A percentile compares a stretch with the other conserved stretches of the same genome.
These are phyloP conservation scores for Epizoanthus illoricatus DNA, from an alignment of 92 coral and sea anemone genomes.

Conservation along the genomic window DNA sequence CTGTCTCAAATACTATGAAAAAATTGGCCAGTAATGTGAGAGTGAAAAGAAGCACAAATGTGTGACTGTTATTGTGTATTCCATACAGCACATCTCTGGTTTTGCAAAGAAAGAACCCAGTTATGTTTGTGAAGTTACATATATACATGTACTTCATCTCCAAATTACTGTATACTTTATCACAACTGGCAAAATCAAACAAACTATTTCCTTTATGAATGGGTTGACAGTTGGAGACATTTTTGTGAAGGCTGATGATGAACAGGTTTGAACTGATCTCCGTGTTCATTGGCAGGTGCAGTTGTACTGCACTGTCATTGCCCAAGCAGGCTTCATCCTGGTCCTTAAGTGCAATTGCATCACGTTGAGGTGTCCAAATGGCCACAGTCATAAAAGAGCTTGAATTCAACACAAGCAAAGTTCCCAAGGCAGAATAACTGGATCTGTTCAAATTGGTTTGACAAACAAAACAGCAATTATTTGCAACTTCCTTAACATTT, in stretches of 20 bases:
- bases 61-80: background rate
- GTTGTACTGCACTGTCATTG: background rate
- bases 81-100: background rate
- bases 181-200: background rate
- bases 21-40: slow-evolving; percentile 25
- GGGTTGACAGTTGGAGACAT: slow-evolving; percentile 2
- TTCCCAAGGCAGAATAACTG: background rate
- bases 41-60: background rate
- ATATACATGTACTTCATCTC: background rate
- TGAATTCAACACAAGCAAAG: background rate
- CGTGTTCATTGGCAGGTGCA: background rate
- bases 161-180: background rate
- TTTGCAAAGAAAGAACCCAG: background rate
- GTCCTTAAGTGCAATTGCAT: background rate
- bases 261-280: background rate
- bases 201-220: background rate
- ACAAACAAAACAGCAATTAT: slow-evolving; percentile 17
- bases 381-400: background rate
- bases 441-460: background rate
- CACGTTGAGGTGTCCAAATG: background rate
- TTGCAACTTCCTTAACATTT: background rate
- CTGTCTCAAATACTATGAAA: slow-evolving; percentile 1
- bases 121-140: background rate
- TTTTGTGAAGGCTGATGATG: background rate
- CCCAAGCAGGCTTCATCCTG: background rate